Evolutionary conservation across 1,140 invertebrate species (phyloP).

Genomic region (Drosophila lacertosa): DNA sequence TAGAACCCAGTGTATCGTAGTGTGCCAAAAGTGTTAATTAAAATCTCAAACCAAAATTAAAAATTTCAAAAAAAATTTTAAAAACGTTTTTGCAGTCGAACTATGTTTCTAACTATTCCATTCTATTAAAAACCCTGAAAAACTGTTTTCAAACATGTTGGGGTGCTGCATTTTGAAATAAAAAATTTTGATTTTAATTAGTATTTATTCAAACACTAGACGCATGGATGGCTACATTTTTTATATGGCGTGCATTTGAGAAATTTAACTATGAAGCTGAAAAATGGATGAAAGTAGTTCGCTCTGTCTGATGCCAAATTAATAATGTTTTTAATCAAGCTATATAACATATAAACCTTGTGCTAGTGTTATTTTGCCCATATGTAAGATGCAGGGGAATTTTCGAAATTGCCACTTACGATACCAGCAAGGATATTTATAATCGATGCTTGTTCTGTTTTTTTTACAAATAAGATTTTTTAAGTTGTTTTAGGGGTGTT

Average conservation of each 20-base stretch:
- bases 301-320: too few relatives aligned
- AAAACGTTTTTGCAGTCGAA: not conserved
- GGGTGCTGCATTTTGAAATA: not conserved
- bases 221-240: constrained; percentile 11
- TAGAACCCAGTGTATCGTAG: constrained; percentile 1
- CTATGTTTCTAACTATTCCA: not conserved
- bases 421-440: not conserved
- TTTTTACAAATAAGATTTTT: constrained; percentile 5
- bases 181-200: not conserved
- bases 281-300: too few relatives aligned
- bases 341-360: too few relatives aligned
- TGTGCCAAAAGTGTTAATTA: constrained; percentile 32
- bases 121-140: constrained; percentile 1
- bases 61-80: constrained; percentile 11
- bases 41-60: constrained; percentile 18
- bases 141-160: not conserved
- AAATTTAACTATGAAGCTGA: too few relatives aligned
- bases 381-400: too few relatives aligned
- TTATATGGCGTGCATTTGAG: too few relatives aligned
- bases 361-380: too few relatives aligned
- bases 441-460: not conserved
- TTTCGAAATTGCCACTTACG: too few relatives aligned
- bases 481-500: constrained; percentile 25
- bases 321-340: too few relatives aligned
- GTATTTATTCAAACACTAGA: not conserved